Evolutionary conservation across 2,888 invertebrate genomes (phyloP).

Genomic region (Macaria liturata): DNA sequence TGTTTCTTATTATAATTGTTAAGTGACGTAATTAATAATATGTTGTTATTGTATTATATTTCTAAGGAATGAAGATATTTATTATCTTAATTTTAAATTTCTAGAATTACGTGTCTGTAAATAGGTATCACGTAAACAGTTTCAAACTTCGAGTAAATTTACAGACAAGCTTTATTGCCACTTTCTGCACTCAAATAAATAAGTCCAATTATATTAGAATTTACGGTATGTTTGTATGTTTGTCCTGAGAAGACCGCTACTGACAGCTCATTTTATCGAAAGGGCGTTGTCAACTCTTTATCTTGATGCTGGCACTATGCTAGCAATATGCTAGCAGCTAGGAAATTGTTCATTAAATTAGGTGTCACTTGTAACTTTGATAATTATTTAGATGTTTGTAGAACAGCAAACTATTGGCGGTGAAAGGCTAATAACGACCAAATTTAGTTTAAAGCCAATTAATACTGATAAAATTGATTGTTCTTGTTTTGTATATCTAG

Average conservation of each 20-base stretch:
- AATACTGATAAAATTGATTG: conserved; percentile 4
- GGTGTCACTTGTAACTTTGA: conserved; percentile 12
- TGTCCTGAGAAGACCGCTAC: conserved; percentile 34
- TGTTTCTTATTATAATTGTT: no score
- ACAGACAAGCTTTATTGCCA: no score
- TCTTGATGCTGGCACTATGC: conserved; percentile 4
- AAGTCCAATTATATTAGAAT: conserved; percentile 4
- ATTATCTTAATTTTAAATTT: no score
- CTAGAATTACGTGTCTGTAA: no score
- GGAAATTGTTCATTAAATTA: conserved; percentile 19
- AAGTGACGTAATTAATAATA: no score
- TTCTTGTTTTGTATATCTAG: neutral
- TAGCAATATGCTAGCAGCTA: neutral
- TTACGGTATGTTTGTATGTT: no score
- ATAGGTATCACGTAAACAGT: no score
- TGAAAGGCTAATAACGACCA: conserved; percentile 5
- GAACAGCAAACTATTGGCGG: conserved; percentile 1
- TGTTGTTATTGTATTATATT: no score
- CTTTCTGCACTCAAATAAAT: no score
- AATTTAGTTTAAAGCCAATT: conserved; percentile 4
- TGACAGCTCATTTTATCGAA: conserved; percentile 44
- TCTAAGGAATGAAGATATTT: no score
- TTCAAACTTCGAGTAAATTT: no score
- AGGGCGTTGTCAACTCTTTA: conserved; percentile 37
- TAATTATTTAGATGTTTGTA: conserved; percentile 11